These are phyloP conservation scores for Epizoanthus scotinus DNA, from an alignment of 92 coral and sea anemone species.

Conservation along the genomic window DNA sequence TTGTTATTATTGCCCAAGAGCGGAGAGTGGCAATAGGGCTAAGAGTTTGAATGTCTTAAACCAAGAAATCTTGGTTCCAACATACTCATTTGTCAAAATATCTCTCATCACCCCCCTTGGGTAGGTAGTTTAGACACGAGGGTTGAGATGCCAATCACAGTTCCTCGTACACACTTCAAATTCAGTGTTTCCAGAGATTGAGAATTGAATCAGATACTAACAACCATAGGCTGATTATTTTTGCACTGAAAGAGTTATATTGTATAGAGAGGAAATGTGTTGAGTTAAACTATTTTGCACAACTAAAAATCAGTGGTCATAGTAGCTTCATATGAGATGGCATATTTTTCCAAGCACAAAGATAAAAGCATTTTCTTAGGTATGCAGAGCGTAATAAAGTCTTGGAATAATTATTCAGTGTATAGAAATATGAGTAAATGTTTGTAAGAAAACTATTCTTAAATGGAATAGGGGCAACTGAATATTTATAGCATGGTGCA, in stretches of 20 bases:
- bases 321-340: neutral
- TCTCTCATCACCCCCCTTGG: neutral
- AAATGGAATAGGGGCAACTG: constrained; percentile 15
- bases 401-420: neutral
- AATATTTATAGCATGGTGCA: constrained; percentile 43
- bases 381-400: neutral
- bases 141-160: neutral
- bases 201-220: constrained; percentile 1
- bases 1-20: no score
- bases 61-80: no score
- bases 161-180: no score
- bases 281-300: constrained; percentile 9
- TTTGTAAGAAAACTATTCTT: constrained; percentile 36
- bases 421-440: constrained; percentile 15
- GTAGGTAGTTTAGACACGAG: neutral
- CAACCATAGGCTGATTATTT: constrained; percentile 6
- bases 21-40: no score
- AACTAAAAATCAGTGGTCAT: neutral
- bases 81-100: neutral
- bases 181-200: neutral
- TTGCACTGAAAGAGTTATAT: constrained; percentile 1
- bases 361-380: neutral
- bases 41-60: no score
- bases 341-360: neutral
- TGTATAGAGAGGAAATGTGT: neutral